These are phyloP conservation scores for Polydrusus tereticollis DNA, from an alignment of 2,888 invertebrate species.

Conservation along the genomic window DNA sequence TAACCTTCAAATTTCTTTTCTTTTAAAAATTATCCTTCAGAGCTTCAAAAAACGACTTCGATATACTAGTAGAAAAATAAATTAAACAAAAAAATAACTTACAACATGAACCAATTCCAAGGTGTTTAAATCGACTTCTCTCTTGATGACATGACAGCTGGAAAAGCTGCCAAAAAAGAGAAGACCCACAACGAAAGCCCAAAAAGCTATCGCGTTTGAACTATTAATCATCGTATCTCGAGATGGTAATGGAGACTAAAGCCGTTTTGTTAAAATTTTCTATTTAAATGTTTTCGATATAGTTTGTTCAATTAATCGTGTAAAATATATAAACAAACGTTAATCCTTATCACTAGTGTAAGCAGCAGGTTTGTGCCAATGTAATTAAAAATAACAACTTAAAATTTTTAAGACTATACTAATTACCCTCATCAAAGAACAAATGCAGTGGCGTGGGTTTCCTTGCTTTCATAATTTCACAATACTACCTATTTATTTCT, in stretches of 20 bases:
- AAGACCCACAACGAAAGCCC: constrained; percentile 34
- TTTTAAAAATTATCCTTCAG: too few relatives aligned
- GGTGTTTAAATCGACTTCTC: constrained; percentile 36
- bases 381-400: too few relatives aligned
- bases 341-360: neutral
- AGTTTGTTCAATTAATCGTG: neutral
- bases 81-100: constrained; percentile 34
- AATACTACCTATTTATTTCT: too few relatives aligned
- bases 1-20: too few relatives aligned
- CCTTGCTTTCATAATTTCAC: too few relatives aligned
- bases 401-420: too few relatives aligned
- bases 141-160: constrained; percentile 2
- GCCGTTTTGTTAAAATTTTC: neutral
- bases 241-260: constrained; percentile 39
- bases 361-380: too few relatives aligned
- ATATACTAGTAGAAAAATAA: neutral
- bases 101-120: constrained; percentile 56
- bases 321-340: neutral
- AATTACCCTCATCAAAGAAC: too few relatives aligned
- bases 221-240: constrained; percentile 26
- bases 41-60: neutral
- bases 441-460: too few relatives aligned
- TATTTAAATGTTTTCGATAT: neutral
- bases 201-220: constrained; percentile 18
- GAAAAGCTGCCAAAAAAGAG: neutral